These are phyloP conservation scores for Nymphalis urticae DNA, from an alignment of 2,888 invertebrate species.

Conservation along the genomic window DNA sequence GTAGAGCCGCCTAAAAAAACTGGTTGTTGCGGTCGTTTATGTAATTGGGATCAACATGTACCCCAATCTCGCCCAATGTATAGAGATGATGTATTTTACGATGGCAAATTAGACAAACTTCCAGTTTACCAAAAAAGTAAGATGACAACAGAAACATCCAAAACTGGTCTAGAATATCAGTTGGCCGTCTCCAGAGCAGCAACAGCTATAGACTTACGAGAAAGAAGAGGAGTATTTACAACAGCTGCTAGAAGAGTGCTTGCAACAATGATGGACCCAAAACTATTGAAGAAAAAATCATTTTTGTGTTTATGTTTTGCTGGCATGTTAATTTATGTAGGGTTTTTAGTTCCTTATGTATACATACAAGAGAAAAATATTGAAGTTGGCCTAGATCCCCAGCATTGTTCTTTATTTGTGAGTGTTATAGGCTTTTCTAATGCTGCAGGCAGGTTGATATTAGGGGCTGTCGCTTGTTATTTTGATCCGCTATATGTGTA, in stretches of 20 bases:
- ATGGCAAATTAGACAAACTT: conserved; percentile 61
- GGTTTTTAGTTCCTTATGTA: conserved; percentile 67
- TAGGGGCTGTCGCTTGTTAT: conserved; percentile 61
- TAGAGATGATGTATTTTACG: conserved; percentile 73
- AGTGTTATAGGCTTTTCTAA: conserved; percentile 66
- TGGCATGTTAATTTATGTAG: conserved; percentile 60
- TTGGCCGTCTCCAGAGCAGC: conserved; percentile 71
- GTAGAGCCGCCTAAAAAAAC: conserved; percentile 47
- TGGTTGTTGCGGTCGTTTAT: conserved; percentile 59
- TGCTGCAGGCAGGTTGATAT: conserved; percentile 56
- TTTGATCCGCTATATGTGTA: conserved; percentile 52
- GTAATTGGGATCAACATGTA: conserved; percentile 66
- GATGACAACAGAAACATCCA: conserved; percentile 51
- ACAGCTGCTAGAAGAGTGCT: conserved; percentile 68
- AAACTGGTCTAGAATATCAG: conserved; percentile 73
- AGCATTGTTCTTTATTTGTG: conserved; percentile 61
- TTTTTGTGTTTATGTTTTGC: conserved; percentile 57
- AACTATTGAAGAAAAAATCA: conserved; percentile 57
- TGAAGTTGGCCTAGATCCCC: conserved; percentile 52
- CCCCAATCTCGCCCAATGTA: conserved; percentile 69
- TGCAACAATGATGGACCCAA: conserved; percentile 73
- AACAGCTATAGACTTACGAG: conserved; percentile 62
- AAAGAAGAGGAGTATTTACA: conserved; percentile 65
- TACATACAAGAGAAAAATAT: conserved; percentile 62
- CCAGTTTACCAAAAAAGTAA: conserved; percentile 68